These are phyloP conservation scores for Cepaea hortensis DNA, from an alignment of 2,888 invertebrate species.

Conservation along the genomic window DNA sequence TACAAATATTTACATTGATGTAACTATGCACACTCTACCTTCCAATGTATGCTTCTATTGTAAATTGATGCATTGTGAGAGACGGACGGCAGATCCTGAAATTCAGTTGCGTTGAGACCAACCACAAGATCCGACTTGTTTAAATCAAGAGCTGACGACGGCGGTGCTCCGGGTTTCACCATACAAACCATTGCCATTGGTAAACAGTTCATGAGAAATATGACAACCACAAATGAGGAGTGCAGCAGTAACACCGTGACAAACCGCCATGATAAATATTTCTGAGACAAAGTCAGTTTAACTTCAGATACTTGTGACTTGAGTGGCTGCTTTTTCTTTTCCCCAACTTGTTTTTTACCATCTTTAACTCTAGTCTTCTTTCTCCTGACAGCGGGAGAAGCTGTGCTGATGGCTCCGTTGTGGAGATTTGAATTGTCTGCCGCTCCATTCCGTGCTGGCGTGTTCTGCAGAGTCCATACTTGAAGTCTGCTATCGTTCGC, in stretches of 20 bases:
- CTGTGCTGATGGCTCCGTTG: neutral
- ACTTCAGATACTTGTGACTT: neutral
- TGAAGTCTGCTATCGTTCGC: neutral
- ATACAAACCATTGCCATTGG: conserved; percentile 44
- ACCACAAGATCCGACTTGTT: neutral
- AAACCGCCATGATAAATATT: conserved; percentile 31
- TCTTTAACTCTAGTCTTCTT: neutral
- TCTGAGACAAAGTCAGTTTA: neutral
- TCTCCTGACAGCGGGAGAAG: neutral
- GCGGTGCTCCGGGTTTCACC: neutral
- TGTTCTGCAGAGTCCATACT: neutral
- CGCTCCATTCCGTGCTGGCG: neutral
- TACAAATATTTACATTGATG: neutral
- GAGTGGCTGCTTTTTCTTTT: neutral
- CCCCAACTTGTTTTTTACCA: too few relatives aligned
- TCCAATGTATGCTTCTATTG: too few relatives aligned
- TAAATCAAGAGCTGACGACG: neutral
- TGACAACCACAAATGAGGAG: conserved; percentile 25
- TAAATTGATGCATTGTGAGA: neutral
- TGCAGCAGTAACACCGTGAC: conserved; percentile 16
- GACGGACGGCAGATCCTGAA: too few relatives aligned
- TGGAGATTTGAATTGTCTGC: neutral
- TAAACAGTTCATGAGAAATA: conserved; percentile 34
- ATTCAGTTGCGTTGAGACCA: too few relatives aligned
- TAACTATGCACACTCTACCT: neutral